A percentile compares a stretch with the other conserved stretches of the same genome.
phyloP scores from a whole-genome alignment of 2,113 vertebrate species.

The Toxostoma redivivum region DNA sequence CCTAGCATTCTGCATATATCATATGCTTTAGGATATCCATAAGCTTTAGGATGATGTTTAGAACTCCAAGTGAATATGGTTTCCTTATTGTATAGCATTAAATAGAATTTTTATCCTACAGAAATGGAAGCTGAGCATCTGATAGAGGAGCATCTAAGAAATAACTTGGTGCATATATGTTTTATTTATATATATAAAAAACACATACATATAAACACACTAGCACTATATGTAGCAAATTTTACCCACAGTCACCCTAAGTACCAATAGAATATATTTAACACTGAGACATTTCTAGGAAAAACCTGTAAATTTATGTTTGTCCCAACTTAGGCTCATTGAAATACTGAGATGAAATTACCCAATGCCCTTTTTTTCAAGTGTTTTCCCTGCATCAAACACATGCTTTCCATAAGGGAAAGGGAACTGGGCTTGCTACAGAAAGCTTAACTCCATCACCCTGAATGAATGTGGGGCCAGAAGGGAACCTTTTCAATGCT shows the following conservation, averaged over 20 bases:
- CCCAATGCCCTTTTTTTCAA: not conserved
- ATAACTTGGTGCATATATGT: not conserved
- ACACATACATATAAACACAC: not conserved
- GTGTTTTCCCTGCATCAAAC: not conserved
- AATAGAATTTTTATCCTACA: not conserved
- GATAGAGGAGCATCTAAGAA: not conserved
- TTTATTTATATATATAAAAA: not conserved
- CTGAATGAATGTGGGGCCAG: not conserved
- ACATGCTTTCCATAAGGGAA: not conserved
- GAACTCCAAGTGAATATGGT: not conserved
- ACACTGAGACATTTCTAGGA: not conserved
- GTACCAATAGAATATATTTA: not conserved
- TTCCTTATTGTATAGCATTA: not conserved
- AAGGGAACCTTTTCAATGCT: not conserved
- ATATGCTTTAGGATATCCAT: not conserved
- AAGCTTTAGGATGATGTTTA: not conserved
- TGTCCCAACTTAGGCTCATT: not conserved
- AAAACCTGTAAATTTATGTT: not conserved
- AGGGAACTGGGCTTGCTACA: not conserved
- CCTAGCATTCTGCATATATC: not conserved
- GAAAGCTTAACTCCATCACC: not conserved
- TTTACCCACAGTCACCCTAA: not conserved
- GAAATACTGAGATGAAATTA: not conserved
- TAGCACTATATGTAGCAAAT: not conserved
- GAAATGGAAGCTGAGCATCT: not conserved